These are phyloP conservation scores for Mongoloraphidia duomilia DNA, from an alignment of 2,888 invertebrate genomes.

Conservation along the genomic window DNA sequence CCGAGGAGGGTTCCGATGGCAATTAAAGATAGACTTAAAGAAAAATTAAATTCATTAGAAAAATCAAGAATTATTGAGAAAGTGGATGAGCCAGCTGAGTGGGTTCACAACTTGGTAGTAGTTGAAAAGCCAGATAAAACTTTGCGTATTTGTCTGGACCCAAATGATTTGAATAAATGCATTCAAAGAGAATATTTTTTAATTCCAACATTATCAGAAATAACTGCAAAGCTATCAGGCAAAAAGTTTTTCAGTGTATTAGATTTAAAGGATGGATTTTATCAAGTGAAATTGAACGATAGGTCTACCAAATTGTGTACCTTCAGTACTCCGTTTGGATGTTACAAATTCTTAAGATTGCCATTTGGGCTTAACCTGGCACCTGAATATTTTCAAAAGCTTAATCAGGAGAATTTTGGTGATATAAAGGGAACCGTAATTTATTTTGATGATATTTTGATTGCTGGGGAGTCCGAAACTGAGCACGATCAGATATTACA, in stretches of 20 bases:
- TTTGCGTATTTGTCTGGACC: background rate
- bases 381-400: constrained; percentile 8
- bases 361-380: constrained; percentile 7
- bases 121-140: background rate
- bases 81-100: constrained; percentile 3
- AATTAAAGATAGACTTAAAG: constrained; percentile 9
- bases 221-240: too few relatives aligned
- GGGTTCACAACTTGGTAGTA: background rate
- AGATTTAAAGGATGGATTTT: constrained; percentile 10
- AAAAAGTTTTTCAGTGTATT: too few relatives aligned
- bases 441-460: constrained; percentile 10
- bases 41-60: too few relatives aligned
- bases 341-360: constrained; percentile 6
- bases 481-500: constrained; percentile 5
- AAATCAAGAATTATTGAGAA: constrained; percentile 12
- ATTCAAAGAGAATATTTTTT: too few relatives aligned
- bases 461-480: constrained; percentile 3
- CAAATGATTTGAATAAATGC: background rate
- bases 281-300: constrained; percentile 2
- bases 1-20: constrained; percentile 11
- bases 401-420: constrained; percentile 5
- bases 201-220: too few relatives aligned
- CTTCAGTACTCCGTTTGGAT: constrained; percentile 11
- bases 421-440: constrained; percentile 6
- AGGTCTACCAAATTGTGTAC: constrained; percentile 5